Evolutionary conservation across 2,797 vertebrate genomes (phyloP).

Genomic region (Limosa lapponica): DNA sequence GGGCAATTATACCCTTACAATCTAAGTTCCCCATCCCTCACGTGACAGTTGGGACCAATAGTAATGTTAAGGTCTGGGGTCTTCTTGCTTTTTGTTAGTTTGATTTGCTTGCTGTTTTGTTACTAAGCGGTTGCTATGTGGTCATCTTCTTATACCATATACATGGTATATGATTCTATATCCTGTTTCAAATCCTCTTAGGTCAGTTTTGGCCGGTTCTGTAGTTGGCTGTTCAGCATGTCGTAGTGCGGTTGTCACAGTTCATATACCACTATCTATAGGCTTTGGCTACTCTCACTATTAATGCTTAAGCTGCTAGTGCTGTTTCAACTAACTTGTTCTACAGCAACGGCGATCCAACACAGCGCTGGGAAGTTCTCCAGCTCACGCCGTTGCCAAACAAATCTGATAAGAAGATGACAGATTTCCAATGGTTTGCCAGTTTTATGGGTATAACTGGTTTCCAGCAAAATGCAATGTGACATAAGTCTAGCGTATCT

Average conservation of each 20-base stretch:
- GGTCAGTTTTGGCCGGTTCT: not conserved
- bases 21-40: not conserved
- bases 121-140: not conserved
- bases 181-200: not conserved
- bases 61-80: not conserved
- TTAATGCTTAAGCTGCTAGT: not conserved
- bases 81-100: not conserved
- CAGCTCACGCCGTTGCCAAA: not conserved
- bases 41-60: fast-evolving
- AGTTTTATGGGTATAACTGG: not conserved
- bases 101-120: not conserved
- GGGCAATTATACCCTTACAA: not conserved
- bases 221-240: not conserved
- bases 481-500: not conserved
- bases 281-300: not conserved
- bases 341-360: not conserved
- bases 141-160: not conserved
- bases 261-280: not conserved
- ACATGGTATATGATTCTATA: not conserved
- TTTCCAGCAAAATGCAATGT: not conserved
- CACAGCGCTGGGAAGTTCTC: not conserved
- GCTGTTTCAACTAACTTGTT: not conserved
- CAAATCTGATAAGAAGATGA: not conserved
- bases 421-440: not conserved
- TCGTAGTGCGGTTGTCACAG: not conserved